These are phyloP conservation scores for Cotesia chilonis DNA, from an alignment of 1,140 invertebrate species.

Conservation along the genomic window DNA sequence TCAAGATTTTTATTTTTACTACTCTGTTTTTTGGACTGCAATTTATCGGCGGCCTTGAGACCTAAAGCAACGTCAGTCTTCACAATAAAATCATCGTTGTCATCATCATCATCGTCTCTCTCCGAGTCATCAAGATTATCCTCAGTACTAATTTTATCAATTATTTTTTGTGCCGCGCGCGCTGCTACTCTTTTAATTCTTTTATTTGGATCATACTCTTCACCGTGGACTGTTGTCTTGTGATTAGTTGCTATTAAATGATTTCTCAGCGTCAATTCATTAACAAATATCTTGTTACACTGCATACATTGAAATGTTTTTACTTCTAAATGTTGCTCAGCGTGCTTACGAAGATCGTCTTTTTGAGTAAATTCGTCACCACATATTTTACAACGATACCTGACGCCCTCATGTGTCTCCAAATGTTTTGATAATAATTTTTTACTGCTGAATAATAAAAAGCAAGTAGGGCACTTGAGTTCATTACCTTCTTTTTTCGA, in stretches of 20 bases:
- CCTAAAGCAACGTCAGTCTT: constrained; percentile 9
- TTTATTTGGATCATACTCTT: constrained; percentile 63
- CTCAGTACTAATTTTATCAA: constrained; percentile 62
- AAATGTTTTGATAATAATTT: constrained; percentile 50
- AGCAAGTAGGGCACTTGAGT: constrained; percentile 52
- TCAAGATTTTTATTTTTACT: constrained; percentile 48
- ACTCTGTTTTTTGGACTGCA: constrained; percentile 42
- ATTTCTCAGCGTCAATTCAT: constrained; percentile 60
- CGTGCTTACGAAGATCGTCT: constrained; percentile 52
- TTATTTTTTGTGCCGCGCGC: constrained; percentile 61
- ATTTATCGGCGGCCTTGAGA: constrained; percentile 18
- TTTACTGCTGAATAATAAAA: constrained; percentile 46
- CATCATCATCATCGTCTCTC: constrained; percentile 47
- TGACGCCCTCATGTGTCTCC: constrained; percentile 45
- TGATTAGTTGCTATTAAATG: constrained; percentile 62
- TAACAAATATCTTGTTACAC: constrained; percentile 58
- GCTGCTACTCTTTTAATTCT: constrained; percentile 61
- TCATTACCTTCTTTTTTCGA: constrained; percentile 26
- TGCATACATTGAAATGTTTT: constrained; percentile 59
- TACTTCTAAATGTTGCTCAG: constrained; percentile 51
- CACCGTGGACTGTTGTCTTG: constrained; percentile 55
- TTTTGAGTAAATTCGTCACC: constrained; percentile 51
- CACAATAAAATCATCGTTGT: constrained; percentile 38
- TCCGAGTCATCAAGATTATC: constrained; percentile 54
- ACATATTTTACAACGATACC: constrained; percentile 57